Evolutionary conservation across 2,797 vertebrate species (phyloP), one percentile per base, ranked within the genome.

Genomic region (Dermochelys coriacea): DNA sequence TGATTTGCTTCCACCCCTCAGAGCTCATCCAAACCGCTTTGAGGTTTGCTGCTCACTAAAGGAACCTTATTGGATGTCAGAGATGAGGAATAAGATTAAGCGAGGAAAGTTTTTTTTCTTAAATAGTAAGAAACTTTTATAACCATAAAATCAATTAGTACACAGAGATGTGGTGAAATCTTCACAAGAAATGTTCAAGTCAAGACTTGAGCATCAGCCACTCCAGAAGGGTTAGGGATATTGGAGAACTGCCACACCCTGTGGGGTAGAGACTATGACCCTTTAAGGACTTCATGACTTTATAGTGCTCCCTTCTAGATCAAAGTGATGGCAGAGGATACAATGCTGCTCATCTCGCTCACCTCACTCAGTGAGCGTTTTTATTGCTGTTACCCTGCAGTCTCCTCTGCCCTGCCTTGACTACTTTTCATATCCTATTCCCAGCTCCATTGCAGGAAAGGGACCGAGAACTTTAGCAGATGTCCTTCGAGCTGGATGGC

Each of bases 111-210:
- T 41, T 47, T 88, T 95, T 95, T 55, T 94, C 55, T 92, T 91
- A 90, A 97, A 90, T 85, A 90, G 85, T 83, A 95, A 85, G 87
- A 96, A 95, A 83, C 85, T 85, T 95, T 95, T 96, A 77, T 82
- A 93, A 74, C 83, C 37, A 0, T 91, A 83, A 79, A 83, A 95
- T 93, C 93, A 95, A 27, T 86, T 90, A 82, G 79, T 61, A 88
- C 90, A 59, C 81, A 93, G 79, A 95, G 96, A 91, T 89, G 81
- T 91, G 91, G 93, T 93, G 90, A 94, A 96, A 85, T 52, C 87
- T 86, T 94, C 88, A 79, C 55, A 95, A 94, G 93, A 96, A 93
- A 93, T 95, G 85, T 96, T 96, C 49, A 85, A 95, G 91, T 55
- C 85, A 93, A 90, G 75, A 80, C 55, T 92, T 96, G 96, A 97